Conservation (phyloP, 2,797 vertebrate species). For the Eulemur rubriventer region DNA sequence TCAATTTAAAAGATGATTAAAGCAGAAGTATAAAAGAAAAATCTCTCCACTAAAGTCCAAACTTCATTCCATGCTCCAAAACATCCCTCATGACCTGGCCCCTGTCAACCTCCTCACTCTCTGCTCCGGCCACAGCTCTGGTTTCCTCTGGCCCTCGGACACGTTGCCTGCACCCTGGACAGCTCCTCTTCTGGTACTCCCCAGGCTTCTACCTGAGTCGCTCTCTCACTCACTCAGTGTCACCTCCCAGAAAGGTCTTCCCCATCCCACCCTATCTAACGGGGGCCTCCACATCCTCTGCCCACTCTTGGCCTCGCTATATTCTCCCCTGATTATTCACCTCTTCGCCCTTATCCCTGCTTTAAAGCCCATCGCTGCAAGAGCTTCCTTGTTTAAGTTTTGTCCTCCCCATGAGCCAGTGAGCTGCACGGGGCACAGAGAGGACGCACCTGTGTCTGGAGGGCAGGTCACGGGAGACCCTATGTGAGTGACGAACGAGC, state of each 20-base stretch:
- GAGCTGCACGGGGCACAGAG: neutral
- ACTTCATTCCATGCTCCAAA: neutral
- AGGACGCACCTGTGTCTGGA: neutral
- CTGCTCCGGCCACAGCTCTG: neutral
- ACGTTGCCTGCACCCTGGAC: no score
- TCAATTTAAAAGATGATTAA: neutral
- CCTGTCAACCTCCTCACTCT: neutral
- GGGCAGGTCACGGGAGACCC: neutral
- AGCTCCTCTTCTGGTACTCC: neutral
- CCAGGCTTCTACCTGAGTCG: neutral
- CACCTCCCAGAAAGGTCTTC: neutral
- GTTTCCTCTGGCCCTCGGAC: neutral
- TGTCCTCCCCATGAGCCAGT: neutral
- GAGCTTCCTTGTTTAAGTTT: neutral
- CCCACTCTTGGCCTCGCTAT: accelerated
- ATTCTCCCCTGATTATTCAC: neutral
- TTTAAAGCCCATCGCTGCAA: accelerated
- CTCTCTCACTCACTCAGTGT: neutral
- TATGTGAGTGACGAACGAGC: neutral
- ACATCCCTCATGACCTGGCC: accelerated
- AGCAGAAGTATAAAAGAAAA: neutral
- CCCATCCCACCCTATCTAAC: accelerated
- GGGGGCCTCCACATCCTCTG: accelerated
- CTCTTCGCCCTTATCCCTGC: neutral
- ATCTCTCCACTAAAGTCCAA: neutral